Conservation (phyloP, 2,888 invertebrate species). For the Halictus ligatus region DNA sequence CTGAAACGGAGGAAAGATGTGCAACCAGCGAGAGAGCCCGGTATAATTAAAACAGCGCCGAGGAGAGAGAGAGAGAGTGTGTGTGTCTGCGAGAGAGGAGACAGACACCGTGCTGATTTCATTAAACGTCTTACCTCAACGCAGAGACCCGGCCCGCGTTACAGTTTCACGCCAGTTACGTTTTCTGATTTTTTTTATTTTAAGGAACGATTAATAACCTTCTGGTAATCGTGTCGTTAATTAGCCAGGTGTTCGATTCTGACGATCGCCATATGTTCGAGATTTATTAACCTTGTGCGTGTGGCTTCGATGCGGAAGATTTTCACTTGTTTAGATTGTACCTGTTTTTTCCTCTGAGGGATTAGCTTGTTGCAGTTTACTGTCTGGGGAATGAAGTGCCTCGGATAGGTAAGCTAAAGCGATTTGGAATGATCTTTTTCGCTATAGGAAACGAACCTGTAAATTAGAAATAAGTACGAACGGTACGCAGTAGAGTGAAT, state of each 20-base stretch:
- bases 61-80: slow-evolving; percentile 49
- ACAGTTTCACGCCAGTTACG: slow-evolving; percentile 49
- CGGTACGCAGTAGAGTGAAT: too few relatives aligned
- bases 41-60: slow-evolving; percentile 74
- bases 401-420: too few relatives aligned
- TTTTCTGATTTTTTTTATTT: not conserved
- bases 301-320: not conserved
- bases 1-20: slow-evolving; percentile 64
- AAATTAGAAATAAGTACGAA: too few relatives aligned
- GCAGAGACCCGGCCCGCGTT: slow-evolving; percentile 61
- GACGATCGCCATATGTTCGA: not conserved
- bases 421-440: too few relatives aligned
- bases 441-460: too few relatives aligned
- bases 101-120: slow-evolving; percentile 75
- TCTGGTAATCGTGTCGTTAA: not conserved
- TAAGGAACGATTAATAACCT: not conserved
- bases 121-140: slow-evolving; percentile 75
- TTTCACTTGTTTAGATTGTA: not conserved
- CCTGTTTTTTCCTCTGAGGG: too few relatives aligned
- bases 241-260: not conserved
- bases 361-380: too few relatives aligned
- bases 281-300: not conserved
- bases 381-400: too few relatives aligned
- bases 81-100: slow-evolving; percentile 69
- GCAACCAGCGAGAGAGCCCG: slow-evolving; percentile 70